Conservation (phyloP, 2,797 vertebrate species). For the Petrocephalus schoutedeni region DNA sequence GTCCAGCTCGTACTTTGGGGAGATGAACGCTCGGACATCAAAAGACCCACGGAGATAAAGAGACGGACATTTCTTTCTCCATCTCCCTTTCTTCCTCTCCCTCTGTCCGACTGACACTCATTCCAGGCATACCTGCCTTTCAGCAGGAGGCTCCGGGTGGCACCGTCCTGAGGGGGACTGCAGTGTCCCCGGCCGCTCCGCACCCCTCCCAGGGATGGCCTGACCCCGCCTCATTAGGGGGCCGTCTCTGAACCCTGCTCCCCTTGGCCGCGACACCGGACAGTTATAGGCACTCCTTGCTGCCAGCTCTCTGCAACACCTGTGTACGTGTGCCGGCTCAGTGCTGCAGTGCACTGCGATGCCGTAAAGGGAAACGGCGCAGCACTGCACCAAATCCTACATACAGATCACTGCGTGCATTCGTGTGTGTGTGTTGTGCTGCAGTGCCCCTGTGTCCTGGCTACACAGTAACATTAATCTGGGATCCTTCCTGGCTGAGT, state of each 20-base stretch:
- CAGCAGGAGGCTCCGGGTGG: slow-evolving; percentile 46
- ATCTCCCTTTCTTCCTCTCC: slow-evolving; percentile 38
- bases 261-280: not conserved
- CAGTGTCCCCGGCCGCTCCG: slow-evolving; percentile 22
- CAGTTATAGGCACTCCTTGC: not conserved
- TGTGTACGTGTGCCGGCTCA: not conserved
- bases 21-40: slow-evolving; percentile 58
- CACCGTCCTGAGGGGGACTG: slow-evolving; percentile 22
- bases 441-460: not conserved
- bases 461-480: not conserved
- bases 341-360: not conserved
- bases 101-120: slow-evolving; percentile 44
- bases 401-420: not conserved
- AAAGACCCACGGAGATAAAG: slow-evolving; percentile 65
- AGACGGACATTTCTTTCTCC: slow-evolving; percentile 70
- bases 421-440: not conserved
- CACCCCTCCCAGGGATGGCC: slow-evolving; percentile 7
- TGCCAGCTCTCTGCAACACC: not conserved
- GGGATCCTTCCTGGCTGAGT: not conserved
- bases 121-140: slow-evolving; percentile 70
- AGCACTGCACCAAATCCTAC: not conserved
- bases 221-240: not conserved
- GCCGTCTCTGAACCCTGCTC: not conserved
- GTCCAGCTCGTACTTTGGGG: slow-evolving; percentile 46
- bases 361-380: not conserved